Evolutionary conservation across 1,140 invertebrate genomes (phyloP), one percentile per base, ranked within the genome.

Genomic region (Stratiolaelaps scimitus): DNA sequence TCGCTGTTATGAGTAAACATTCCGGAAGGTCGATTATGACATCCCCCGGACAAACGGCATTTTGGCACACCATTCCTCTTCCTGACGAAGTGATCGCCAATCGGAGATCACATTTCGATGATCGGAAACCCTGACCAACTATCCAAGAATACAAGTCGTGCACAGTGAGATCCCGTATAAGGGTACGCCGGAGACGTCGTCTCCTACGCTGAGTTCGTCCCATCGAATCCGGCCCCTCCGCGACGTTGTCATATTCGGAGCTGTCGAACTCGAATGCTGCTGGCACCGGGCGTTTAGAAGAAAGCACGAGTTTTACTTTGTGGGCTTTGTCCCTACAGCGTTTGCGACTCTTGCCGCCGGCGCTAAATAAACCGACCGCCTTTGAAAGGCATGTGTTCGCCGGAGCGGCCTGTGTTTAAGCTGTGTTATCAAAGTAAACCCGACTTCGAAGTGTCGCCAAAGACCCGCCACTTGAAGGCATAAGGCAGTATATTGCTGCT

Each of bases 61-160:
- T 77, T 68, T 79, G 77, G 13, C 81, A 78, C 71, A 80, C 78
- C 40, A 84, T 75, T 26, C 83, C 83, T 69, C 83, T 74, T 23
- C 82, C 82, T 43, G 80, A 82, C 23, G 75, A 73, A 68, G 75
- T 66, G 72, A 81, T 81, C 7, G 65, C 65, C 47, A 66, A 48
- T 68, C 53, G 17, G 4, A 60, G 23, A 4, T 17, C 2, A 60
- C 53, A 20, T 17, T n/a, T 60, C 20, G 53, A 40, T 40, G 34
- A 10, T 26, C 23, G 17, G 10, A 60, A 60, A 23, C 53, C 53
- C 6, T 29, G 15, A 29, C 2, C 34, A 26, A 29, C 26, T 29
- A 60, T 60, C 53, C 53, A 60, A 48, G 65, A 67, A 45, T 68
- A 44, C 48, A 68, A 65, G 26, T 48, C 47, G 7, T 46, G 67